phyloP scores from a whole-genome alignment of 2,113 vertebrate species.

The Macheiramphus alcinus region DNA sequence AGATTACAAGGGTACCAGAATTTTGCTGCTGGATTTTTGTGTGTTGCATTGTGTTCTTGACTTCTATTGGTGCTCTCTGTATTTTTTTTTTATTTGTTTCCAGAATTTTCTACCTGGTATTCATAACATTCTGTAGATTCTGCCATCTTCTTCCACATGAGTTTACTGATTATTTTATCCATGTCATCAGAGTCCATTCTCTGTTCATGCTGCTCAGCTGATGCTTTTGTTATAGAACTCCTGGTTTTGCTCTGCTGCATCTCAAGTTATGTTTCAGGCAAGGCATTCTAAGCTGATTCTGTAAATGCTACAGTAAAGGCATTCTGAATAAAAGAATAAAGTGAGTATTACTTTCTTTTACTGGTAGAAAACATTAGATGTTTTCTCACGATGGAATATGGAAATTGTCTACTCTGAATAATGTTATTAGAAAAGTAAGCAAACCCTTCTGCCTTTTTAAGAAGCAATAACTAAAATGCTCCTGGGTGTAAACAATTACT shows the following conservation, averaged over 20 bases:
- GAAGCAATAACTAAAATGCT: background rate
- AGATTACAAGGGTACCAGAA: background rate
- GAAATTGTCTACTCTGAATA: background rate
- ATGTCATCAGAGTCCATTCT: background rate
- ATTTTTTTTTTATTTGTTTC: background rate
- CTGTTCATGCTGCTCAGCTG: background rate
- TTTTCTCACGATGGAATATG: background rate
- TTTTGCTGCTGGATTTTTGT: background rate
- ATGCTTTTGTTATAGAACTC: background rate
- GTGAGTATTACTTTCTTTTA: background rate
- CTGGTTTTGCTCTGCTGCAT: background rate
- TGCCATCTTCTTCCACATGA: rapidly evolving
- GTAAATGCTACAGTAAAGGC: background rate
- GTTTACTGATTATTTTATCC: background rate
- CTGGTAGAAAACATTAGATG: background rate
- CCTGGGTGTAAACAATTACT: conserved; percentile 35
- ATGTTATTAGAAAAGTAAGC: background rate
- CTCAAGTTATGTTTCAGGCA: background rate
- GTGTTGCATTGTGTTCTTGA: background rate
- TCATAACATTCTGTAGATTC: background rate
- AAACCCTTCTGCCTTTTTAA: background rate
- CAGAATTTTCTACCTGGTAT: background rate
- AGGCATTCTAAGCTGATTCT: background rate
- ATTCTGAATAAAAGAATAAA: background rate
- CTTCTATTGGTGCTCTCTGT: background rate